A percentile compares a stretch with the other conserved stretches of the same genome.
Evolutionary conservation across 1,140 invertebrate species (phyloP).

Genomic region (Copidosoma floridanum): DNA sequence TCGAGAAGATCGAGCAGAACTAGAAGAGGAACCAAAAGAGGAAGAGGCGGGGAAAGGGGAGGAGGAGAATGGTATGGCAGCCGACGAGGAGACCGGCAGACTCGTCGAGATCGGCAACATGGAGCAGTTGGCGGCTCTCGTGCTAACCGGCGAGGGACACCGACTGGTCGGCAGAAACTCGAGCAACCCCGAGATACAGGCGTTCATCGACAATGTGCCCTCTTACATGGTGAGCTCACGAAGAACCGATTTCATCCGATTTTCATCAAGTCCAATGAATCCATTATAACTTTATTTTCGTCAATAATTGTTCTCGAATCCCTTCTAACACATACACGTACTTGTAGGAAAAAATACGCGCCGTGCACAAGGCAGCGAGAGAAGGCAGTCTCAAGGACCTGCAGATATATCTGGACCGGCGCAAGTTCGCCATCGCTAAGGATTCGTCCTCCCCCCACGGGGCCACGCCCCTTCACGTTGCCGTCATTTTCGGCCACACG

Average conservation of each 20-base stretch:
- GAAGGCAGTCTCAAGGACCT: constrained; percentile 81
- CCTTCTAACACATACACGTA: neutral
- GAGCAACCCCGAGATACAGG: constrained; percentile 77
- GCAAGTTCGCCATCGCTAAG: constrained; percentile 85
- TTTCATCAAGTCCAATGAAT: too few relatives aligned
- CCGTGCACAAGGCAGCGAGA: constrained; percentile 82
- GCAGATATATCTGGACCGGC: constrained; percentile 81
- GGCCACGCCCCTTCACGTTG: constrained; percentile 91
- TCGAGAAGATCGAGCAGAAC: too few relatives aligned
- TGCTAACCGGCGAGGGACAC: constrained; percentile 82
- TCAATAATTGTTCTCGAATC: too few relatives aligned
- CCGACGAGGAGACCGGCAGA: constrained; percentile 61
- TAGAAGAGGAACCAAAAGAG: neutral
- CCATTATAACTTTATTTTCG: too few relatives aligned
- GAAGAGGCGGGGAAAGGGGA: constrained; percentile 21
- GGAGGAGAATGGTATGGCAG: constrained; percentile 36
- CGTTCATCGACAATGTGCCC: constrained; percentile 87
- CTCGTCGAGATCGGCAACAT: constrained; percentile 77
- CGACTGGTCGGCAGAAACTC: constrained; percentile 73
- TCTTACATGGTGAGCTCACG: constrained; percentile 76
- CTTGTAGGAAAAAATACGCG: constrained; percentile 75
- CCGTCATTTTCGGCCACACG: constrained; percentile 78
- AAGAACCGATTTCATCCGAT: too few relatives aligned
- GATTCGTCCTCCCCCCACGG: constrained; percentile 78
- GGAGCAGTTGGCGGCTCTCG: constrained; percentile 84